These are phyloP conservation scores for Melopsittacus undulatus DNA, from an alignment of 2,797 vertebrate species.

Conservation along the genomic window DNA sequence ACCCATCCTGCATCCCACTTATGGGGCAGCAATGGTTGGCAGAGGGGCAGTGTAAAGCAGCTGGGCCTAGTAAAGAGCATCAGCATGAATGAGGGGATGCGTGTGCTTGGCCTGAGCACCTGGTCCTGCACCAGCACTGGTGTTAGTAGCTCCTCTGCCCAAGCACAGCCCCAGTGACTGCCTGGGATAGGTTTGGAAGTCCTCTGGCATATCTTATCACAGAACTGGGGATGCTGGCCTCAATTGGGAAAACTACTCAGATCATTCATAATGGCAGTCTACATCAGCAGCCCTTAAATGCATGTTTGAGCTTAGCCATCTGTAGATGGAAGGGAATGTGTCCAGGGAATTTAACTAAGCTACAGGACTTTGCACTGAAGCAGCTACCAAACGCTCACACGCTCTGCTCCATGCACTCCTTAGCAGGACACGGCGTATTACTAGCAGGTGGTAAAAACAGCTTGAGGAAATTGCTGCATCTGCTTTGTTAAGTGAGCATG, in stretches of 20 bases:
- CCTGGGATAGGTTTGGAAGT: not conserved
- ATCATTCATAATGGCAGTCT: not conserved
- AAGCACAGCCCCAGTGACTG: not conserved
- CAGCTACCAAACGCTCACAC: not conserved
- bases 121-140: not conserved
- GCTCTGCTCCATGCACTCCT: not conserved
- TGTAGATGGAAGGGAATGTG: not conserved
- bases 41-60: slow-evolving; percentile 19
- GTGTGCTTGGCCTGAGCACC: not conserved
- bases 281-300: not conserved
- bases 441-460: slow-evolving; percentile 32
- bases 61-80: slow-evolving; percentile 1
- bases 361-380: not conserved
- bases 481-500: slow-evolving; percentile 37
- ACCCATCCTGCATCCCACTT: not conserved
- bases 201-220: not conserved
- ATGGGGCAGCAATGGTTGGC: not conserved
- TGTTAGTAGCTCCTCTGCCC: not conserved
- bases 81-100: not conserved
- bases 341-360: slow-evolving; percentile 5
- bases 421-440: not conserved
- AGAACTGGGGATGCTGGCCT: not conserved
- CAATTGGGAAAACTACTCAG: not conserved
- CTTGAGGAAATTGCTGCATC: slow-evolving; percentile 10
- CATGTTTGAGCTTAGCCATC: not conserved